Evolutionary conservation across 2,888 invertebrate genomes (phyloP).

Genomic region (Mamestra brassicae): DNA sequence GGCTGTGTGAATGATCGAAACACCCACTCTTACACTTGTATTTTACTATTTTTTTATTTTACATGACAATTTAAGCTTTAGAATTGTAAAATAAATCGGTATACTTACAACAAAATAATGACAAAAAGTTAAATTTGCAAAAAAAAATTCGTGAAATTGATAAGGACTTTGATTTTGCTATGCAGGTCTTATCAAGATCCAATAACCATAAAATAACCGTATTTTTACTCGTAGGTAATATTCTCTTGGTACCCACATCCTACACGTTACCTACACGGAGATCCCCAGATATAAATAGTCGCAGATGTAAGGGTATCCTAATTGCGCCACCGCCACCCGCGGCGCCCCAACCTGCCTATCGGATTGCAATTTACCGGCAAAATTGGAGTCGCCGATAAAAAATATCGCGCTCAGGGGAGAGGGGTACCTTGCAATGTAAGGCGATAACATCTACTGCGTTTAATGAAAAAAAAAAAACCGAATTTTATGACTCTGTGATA

Average conservation of each 20-base stretch:
- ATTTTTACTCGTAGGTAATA: background rate
- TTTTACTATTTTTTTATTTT: no score
- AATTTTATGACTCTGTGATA: slow-evolving; percentile 19
- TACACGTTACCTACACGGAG: slow-evolving; percentile 4
- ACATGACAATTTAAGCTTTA: background rate
- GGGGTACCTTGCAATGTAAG: slow-evolving; percentile 53
- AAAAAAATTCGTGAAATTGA: no score
- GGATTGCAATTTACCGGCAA: slow-evolving; percentile 85
- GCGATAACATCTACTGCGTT: slow-evolving; percentile 45
- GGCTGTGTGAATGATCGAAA: background rate
- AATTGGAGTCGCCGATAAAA: slow-evolving; percentile 79
- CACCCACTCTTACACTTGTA: background rate
- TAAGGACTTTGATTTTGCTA: no score
- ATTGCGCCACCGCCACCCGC: slow-evolving; percentile 62
- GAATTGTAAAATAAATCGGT: no score
- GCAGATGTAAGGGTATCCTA: slow-evolving; percentile 65
- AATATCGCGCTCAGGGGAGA: slow-evolving; percentile 81
- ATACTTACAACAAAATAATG: no score
- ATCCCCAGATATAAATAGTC: slow-evolving; percentile 58
- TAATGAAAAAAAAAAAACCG: slow-evolving; percentile 47
- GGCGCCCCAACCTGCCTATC: slow-evolving; percentile 80
- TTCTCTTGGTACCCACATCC: background rate
- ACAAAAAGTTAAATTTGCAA: no score
- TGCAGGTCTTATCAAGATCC: slow-evolving; percentile 1
- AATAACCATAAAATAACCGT: slow-evolving; percentile 5